Evolutionary conservation across 2,888 invertebrate genomes (phyloP).

Genomic region (Pammene fasciana): DNA sequence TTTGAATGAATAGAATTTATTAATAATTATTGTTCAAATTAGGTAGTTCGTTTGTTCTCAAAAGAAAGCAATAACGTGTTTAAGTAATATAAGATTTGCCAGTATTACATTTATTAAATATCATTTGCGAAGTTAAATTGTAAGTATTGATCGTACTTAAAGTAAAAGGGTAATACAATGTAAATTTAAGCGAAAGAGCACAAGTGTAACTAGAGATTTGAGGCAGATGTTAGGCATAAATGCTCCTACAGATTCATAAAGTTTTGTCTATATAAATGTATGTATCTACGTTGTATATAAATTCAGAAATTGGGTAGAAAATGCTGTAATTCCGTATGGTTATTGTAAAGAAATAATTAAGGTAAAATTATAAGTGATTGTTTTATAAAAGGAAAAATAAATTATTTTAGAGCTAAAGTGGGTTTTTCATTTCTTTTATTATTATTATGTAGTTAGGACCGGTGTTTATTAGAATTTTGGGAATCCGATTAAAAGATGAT

Average conservation of each 20-base stretch:
- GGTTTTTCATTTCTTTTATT: conserved; percentile 42
- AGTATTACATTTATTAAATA: conserved; percentile 61
- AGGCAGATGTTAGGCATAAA: conserved; percentile 18
- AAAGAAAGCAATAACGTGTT: conserved; percentile 75
- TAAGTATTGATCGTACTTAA: conserved; percentile 57
- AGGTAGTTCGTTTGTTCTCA: conserved; percentile 50
- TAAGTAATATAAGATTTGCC: conserved; percentile 60
- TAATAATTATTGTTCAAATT: conserved; percentile 49
- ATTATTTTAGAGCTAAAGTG: conserved; percentile 78
- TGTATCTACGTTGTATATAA: conserved; percentile 53
- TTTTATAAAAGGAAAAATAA: conserved; percentile 81
- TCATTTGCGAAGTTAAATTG: conserved; percentile 52
- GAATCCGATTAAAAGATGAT: too few species aligned
- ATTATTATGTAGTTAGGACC: too few species aligned
- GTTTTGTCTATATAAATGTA: conserved; percentile 37
- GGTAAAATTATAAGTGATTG: conserved; percentile 71
- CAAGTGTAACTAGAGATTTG: conserved; percentile 21
- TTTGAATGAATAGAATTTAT: conserved; percentile 48
- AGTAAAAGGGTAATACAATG: conserved; percentile 49
- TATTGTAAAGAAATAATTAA: conserved; percentile 70
- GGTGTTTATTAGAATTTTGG: too few species aligned
- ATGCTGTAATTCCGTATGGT: conserved; percentile 67
- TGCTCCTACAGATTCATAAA: conserved; percentile 22
- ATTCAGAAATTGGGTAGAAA: conserved; percentile 64
- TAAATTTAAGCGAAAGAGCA: conserved; percentile 41